phyloP scores from a whole-genome alignment of 2,888 invertebrate genomes.

The Epinotia nisella region DNA sequence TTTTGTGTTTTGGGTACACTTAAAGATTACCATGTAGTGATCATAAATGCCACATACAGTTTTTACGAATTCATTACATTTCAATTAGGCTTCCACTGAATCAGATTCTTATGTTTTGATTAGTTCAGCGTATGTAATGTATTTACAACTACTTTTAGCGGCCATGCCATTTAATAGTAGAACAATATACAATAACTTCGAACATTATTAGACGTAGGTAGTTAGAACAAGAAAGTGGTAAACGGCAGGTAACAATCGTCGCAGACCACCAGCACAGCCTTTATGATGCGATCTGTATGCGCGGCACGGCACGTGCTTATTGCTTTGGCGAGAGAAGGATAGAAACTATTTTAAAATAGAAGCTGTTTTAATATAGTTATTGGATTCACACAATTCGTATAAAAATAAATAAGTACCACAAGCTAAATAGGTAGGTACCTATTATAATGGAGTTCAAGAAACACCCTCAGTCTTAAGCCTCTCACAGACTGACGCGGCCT shows the following conservation, averaged over 20 bases:
- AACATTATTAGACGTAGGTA: background rate
- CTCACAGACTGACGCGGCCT: no score
- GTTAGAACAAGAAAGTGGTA: constrained; percentile 15
- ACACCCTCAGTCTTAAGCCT: no score
- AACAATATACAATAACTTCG: constrained; percentile 19
- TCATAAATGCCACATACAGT: no score
- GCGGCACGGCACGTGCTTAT: constrained; percentile 35
- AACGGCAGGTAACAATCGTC: background rate
- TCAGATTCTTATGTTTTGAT: no score
- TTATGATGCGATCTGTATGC: constrained; percentile 31
- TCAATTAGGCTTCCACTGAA: no score
- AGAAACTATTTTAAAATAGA: constrained; percentile 3
- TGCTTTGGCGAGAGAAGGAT: constrained; percentile 13
- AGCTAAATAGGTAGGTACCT: background rate
- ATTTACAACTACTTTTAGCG: background rate
- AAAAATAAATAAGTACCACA: background rate
- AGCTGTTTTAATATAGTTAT: background rate
- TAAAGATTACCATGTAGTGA: no score
- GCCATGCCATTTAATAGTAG: background rate
- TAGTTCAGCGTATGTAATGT: no score
- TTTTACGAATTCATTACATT: no score
- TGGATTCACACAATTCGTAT: background rate
- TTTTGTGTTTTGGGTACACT: no score
- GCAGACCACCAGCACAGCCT: constrained; percentile 19
- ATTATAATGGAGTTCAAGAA: no score